Evolutionary conservation across 2,113 vertebrate species (phyloP).

Genomic region (Promerops cafer): DNA sequence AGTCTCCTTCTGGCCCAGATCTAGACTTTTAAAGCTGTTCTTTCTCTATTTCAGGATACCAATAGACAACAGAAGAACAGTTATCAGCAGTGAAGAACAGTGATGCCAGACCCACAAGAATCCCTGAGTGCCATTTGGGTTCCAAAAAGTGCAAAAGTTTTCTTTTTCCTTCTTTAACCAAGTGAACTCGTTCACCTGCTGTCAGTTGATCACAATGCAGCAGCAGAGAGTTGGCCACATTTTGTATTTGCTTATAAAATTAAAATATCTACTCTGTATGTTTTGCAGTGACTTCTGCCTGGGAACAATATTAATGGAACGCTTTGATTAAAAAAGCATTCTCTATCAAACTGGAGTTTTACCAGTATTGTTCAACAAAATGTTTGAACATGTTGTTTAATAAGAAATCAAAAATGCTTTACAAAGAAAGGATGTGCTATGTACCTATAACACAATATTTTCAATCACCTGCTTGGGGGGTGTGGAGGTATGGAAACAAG

Average conservation of each 20-base stretch:
- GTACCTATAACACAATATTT: not conserved
- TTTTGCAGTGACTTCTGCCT: not conserved
- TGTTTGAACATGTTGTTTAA: not conserved
- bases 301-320: not conserved
- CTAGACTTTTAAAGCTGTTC: not conserved
- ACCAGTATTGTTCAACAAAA: not conserved
- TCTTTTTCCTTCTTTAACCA: not conserved
- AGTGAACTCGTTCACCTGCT: not conserved
- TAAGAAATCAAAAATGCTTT: not conserved
- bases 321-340: not conserved
- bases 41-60: not conserved
- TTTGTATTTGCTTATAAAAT: not conserved
- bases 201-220: not conserved
- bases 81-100: not conserved
- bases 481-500: not conserved
- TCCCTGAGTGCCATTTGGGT: not conserved
- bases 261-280: not conserved
- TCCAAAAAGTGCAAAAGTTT: not conserved
- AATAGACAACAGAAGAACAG: not conserved
- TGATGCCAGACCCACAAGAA: not conserved
- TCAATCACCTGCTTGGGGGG: not conserved
- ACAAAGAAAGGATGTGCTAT: not conserved
- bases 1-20: not conserved
- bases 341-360: not conserved
- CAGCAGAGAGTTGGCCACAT: not conserved